A percentile compares a stretch with the other conserved stretches of the same genome.
These are phyloP conservation scores for Hycleus phaleratus DNA, from an alignment of 1,140 invertebrate species.

Conservation along the genomic window DNA sequence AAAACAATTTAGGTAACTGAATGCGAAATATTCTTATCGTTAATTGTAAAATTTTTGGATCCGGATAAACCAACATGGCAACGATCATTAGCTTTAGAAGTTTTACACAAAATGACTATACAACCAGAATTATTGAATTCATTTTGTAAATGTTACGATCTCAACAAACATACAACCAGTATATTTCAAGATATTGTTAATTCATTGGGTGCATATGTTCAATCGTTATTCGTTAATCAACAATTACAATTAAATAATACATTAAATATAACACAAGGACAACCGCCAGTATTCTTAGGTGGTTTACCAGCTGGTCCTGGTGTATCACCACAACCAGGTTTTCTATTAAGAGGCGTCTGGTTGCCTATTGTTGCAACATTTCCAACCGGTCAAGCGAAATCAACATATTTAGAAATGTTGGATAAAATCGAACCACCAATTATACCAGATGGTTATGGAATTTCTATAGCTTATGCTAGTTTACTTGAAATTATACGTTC, in stretches of 20 bases:
- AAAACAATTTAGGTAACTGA: slow-evolving; percentile 71
- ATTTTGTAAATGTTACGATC: slow-evolving; percentile 91
- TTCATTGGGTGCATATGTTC: slow-evolving; percentile 89
- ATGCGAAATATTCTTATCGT: slow-evolving; percentile 95
- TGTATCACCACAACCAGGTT: slow-evolving; percentile 81
- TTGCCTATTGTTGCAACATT: slow-evolving; percentile 78
- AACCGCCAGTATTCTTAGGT: slow-evolving; percentile 59
- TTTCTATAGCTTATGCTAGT: slow-evolving; percentile 89
- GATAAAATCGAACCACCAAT: slow-evolving; percentile 90
- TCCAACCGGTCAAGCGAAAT: slow-evolving; percentile 77
- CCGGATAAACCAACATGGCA: slow-evolving; percentile 96
- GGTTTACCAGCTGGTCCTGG: slow-evolving; percentile 62
- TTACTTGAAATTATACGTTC: slow-evolving; percentile 82
- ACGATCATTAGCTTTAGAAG: slow-evolving; percentile 86
- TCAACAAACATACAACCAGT: slow-evolving; percentile 87
- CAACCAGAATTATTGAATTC: slow-evolving; percentile 81
- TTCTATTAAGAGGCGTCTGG: slow-evolving; percentile 87
- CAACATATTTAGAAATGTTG: slow-evolving; percentile 85
- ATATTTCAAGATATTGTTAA: slow-evolving; percentile 94
- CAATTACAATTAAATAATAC: slow-evolving; percentile 44
- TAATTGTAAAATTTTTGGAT: slow-evolving; percentile 95
- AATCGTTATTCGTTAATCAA: slow-evolving; percentile 78
- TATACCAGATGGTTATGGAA: slow-evolving; percentile 91
- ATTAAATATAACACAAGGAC: slow-evolving; percentile 44
- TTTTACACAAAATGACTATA: slow-evolving; percentile 87